These are phyloP conservation scores for Hippocampus guttulatus DNA, from an alignment of 2,113 vertebrate genomes.

Conservation along the genomic window DNA sequence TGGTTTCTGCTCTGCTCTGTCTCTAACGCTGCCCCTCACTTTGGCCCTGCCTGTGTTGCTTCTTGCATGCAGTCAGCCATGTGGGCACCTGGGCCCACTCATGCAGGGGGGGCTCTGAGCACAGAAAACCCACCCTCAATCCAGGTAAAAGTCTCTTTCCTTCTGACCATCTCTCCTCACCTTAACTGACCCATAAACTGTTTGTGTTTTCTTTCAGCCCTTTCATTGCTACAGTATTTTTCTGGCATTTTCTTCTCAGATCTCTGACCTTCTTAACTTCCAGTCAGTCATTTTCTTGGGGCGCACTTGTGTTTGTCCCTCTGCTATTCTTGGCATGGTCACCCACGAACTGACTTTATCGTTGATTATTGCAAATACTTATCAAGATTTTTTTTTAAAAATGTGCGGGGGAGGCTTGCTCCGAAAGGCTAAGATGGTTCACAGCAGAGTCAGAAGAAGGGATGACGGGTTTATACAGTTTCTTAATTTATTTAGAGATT, in stretches of 20 bases:
- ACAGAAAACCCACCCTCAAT: constrained; percentile 55
- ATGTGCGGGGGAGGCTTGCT: not conserved
- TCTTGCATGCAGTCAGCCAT: constrained; percentile 58
- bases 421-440: constrained; percentile 8
- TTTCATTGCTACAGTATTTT: constrained; percentile 6
- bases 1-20: constrained; percentile 59
- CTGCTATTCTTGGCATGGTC: constrained; percentile 5
- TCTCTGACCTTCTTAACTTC: constrained; percentile 10
- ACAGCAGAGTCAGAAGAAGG: not conserved
- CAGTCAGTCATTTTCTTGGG: not conserved
- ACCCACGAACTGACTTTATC: constrained; percentile 27
- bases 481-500: no score
- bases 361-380: constrained; percentile 35
- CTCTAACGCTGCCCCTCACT: constrained; percentile 57
- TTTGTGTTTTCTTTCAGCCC: not conserved
- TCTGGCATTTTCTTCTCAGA: not conserved
- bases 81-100: constrained; percentile 42
- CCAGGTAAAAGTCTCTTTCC: constrained; percentile 55
- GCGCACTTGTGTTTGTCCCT: not conserved
- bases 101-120: constrained; percentile 54
- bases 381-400: constrained; percentile 18
- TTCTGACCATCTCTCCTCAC: constrained; percentile 8
- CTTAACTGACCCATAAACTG: not conserved
- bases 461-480: no score
- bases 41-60: constrained; percentile 60